Conservation (phyloP, 2,113 vertebrate species). For the Phrynosoma blainvillii region DNA sequence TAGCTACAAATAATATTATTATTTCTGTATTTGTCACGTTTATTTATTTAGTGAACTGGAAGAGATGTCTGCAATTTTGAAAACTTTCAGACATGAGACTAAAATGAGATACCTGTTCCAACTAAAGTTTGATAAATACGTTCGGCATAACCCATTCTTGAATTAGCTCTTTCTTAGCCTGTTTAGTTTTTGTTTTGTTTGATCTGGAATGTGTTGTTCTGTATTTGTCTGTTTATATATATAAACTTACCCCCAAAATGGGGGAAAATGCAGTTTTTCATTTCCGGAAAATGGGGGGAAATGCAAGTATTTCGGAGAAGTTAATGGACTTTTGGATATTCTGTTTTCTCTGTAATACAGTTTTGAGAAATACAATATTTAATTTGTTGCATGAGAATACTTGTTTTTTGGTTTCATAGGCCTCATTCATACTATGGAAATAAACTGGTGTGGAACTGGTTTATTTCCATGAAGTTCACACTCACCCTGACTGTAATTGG, state of each 20-base stretch:
- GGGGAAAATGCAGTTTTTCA: neutral
- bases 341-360: slow-evolving; percentile 15
- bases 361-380: neutral
- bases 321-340: neutral
- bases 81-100: neutral
- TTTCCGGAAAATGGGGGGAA: no score
- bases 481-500: no score
- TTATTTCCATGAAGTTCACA: no score
- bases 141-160: neutral
- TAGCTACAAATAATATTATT: neutral
- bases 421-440: no score
- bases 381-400: neutral
- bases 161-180: neutral
- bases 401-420: neutral
- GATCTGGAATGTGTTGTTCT: neutral
- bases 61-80: neutral
- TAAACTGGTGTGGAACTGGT: no score
- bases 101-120: neutral
- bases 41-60: neutral
- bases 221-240: neutral
- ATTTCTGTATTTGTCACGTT: no score
- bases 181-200: neutral
- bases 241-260: neutral
- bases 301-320: neutral
- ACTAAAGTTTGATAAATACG: neutral